Conservation (phyloP, 2,113 vertebrate species). For the Felis chaus region DNA sequence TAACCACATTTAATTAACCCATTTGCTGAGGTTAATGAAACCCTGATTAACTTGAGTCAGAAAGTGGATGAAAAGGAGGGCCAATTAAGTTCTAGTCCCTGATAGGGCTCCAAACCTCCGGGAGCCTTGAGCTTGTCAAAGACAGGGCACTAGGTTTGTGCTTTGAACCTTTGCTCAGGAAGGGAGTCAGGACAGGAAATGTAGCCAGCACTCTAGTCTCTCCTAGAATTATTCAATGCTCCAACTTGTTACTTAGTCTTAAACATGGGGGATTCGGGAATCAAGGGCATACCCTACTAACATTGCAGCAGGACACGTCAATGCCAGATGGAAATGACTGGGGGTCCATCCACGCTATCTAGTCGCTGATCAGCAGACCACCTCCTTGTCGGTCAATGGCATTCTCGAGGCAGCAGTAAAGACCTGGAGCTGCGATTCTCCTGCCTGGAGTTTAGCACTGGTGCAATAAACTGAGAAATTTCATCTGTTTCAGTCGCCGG, state of each 20-base stretch:
- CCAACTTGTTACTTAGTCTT: neutral
- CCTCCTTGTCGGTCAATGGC: neutral
- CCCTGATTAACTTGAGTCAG: conserved; percentile 19
- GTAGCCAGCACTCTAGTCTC: neutral
- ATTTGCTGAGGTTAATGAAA: conserved; percentile 60
- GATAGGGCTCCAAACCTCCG: neutral
- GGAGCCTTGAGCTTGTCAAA: neutral
- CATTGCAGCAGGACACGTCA: neutral
- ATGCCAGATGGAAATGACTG: neutral
- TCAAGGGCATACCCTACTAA: neutral
- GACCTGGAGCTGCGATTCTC: neutral
- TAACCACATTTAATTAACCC: conserved; percentile 22
- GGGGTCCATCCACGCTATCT: neutral
- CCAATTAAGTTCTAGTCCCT: neutral
- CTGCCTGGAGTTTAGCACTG: conserved; percentile 20
- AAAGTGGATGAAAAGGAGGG: neutral
- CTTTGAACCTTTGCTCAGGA: neutral
- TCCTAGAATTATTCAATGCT: neutral
- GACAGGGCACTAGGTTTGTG: neutral
- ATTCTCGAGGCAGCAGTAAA: neutral
- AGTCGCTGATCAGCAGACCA: neutral
- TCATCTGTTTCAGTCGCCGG: neutral
- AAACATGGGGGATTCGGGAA: neutral
- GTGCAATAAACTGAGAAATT: neutral
- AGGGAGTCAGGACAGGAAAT: neutral